Base-by-base conservation (phyloP, 2,888 invertebrate genomes). In the Vannuccia rotundouncinata region DNA sequence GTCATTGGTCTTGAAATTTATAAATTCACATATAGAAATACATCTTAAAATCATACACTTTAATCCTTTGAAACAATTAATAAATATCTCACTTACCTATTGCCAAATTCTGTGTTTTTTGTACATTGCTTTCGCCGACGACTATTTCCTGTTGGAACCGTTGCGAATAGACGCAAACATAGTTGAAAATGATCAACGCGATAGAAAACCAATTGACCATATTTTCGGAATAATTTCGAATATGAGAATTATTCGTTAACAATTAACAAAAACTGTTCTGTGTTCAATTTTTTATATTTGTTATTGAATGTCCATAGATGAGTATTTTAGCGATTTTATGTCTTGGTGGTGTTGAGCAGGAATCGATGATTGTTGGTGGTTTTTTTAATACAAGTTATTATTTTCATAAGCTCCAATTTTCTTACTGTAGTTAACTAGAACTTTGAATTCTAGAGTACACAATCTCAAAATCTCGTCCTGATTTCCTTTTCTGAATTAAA, bases 11-110 rank as follows among this genome's bases (percentile, higher is more conserved):
- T n/a, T n/a, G n/a, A n/a, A n/a, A n/a, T n/a, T n/a, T n/a, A n/a
- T n/a, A n/a, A n/a, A n/a, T n/a, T n/a, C n/a, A n/a, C n/a, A n/a
- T n/a, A n/a, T n/a, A n/a, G n/a, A n/a, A n/a, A n/a, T n/a, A n/a
- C n/a, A n/a, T n/a, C n/a, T n/a, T n/a, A n/a, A n/a, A n/a, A n/a
- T n/a, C n/a, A n/a, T n/a, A n/a, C n/a, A n/a, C n/a, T n/a, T n/a
- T n/a, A n/a, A n/a, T n/a, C n/a, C n/a, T n/a, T n/a, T n/a, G n/a
- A n/a, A n/a, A n/a, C n/a, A n/a, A n/a, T n/a, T n/a, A n/a, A n/a
- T n/a, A n/a, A n/a, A n/a, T n/a, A n/a, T n/a, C n/a, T n/a, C 66
- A 66, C 66, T 66, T 22, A 66, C 66, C 66, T 5, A 66, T 66
- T n/a, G 66, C 66, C 25, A 66, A 66, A 66, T 66, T 66, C 22